These are phyloP conservation scores for Caenorhabditis macrosperma DNA, from an alignment of 2,888 invertebrate genomes.

Conservation along the genomic window DNA sequence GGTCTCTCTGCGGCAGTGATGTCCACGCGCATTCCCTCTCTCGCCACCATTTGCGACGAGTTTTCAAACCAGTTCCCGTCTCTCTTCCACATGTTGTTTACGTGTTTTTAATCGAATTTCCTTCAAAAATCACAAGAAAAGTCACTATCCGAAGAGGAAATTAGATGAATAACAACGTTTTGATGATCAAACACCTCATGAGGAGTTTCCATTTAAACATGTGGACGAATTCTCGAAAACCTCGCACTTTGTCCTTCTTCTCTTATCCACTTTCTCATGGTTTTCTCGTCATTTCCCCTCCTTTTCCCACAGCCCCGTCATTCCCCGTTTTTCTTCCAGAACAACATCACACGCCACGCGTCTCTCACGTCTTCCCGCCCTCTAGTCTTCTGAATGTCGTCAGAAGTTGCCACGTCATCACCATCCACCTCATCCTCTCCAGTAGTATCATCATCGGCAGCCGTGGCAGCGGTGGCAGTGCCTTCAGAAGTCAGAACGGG, in stretches of 20 bases:
- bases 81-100: background rate
- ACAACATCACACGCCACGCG: constrained; percentile 17
- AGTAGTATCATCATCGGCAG: background rate
- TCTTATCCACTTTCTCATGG: no score
- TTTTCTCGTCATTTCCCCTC: background rate
- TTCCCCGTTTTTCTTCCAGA: constrained; percentile 13
- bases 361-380: constrained; percentile 7
- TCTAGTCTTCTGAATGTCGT: constrained; percentile 53
- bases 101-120: background rate
- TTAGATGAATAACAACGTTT: no score
- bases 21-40: background rate
- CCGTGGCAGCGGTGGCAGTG: constrained; percentile 12
- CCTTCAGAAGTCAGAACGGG: constrained; percentile 37
- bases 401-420: constrained; percentile 35
- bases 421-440: constrained; percentile 25
- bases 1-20: background rate
- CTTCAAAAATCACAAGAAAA: background rate
- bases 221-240: background rate
- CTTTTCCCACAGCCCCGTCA: background rate
- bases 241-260: no score
- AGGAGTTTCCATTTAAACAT: no score
- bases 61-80: background rate
- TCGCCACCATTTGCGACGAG: background rate
- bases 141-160: no score
- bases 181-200: no score